phyloP scores from a whole-genome alignment of 1,140 invertebrate genomes.

The Ruditapes philippinarum region DNA sequence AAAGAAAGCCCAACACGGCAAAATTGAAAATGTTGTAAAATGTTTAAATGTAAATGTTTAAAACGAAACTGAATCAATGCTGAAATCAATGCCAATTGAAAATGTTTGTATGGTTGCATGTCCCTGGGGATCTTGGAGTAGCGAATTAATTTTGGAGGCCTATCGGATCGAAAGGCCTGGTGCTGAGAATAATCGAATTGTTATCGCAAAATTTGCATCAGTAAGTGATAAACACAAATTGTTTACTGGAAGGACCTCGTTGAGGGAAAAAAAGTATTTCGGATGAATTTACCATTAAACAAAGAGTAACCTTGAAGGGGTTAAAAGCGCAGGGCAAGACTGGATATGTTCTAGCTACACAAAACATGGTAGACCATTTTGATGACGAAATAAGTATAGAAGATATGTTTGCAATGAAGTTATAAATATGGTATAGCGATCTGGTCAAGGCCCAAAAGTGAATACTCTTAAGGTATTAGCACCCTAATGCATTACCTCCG shows the following conservation, averaged over 20 bases:
- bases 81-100: neutral
- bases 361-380: neutral
- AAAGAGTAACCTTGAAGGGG: neutral
- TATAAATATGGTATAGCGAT: constrained; percentile 4
- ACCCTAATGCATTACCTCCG: too few species aligned
- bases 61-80: neutral
- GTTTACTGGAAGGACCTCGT: neutral
- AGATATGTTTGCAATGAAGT: neutral
- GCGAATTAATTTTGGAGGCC: neutral
- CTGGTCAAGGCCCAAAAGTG: neutral
- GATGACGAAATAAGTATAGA: neutral
- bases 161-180: neutral
- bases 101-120: neutral
- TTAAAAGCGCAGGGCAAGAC: neutral
- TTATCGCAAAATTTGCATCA: neutral
- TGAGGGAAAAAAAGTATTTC: neutral
- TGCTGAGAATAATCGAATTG: neutral
- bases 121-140: neutral
- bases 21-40: too few species aligned
- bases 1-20: too few species aligned
- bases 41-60: too few species aligned
- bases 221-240: neutral
- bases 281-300: neutral
- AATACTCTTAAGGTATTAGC: too few species aligned
- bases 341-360: neutral